These are phyloP conservation scores for Drosophila fulvimacula DNA, from an alignment of 2,888 invertebrate genomes.

Conservation along the genomic window DNA sequence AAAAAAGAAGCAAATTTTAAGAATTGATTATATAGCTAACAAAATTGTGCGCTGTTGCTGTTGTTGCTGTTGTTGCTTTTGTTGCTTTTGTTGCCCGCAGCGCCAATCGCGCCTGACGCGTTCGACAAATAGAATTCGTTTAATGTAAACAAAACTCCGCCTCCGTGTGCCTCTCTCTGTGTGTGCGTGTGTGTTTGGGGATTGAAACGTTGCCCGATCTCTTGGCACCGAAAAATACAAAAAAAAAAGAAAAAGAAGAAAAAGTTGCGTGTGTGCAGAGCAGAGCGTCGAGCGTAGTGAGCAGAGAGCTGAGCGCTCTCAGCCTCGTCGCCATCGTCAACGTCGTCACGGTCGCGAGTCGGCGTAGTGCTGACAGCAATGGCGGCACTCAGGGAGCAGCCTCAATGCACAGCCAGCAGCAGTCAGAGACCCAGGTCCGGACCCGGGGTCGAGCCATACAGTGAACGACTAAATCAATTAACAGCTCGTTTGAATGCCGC, in stretches of 20 bases:
- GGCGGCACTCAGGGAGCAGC: constrained; percentile 69
- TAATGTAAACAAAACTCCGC: constrained; percentile 84
- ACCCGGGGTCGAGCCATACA: constrained; percentile 22
- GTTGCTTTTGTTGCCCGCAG: constrained; percentile 40
- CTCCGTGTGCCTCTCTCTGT: constrained; percentile 63
- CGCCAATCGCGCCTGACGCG: constrained; percentile 73
- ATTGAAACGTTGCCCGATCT: constrained; percentile 70
- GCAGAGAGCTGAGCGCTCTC: constrained; percentile 27
- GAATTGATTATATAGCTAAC: constrained; percentile 23
- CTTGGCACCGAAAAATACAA: constrained; percentile 41
- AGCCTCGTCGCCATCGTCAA: constrained; percentile 61
- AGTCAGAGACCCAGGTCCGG: constrained; percentile 15
- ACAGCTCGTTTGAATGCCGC: constrained; percentile 74
- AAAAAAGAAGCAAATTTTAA: constrained; percentile 21
- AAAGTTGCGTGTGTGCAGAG: constrained; percentile 29
- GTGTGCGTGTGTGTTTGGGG: constrained; percentile 49
- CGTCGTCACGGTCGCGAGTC: constrained; percentile 65
- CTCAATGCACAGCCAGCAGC: neutral
- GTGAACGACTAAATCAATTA: constrained; percentile 75
- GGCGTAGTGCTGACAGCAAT: constrained; percentile 74
- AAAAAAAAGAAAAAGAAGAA: too few relatives aligned
- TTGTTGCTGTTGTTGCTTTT: constrained; percentile 31
- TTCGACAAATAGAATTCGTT: constrained; percentile 80
- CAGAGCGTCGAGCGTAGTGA: constrained; percentile 15
- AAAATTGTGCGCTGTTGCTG: constrained; percentile 32